Percentiles rank a stretch among this genome's conserved stretches.
Evolutionary conservation across 2,888 invertebrate species (phyloP).

Genomic region (Cheilosia vernalis): DNA sequence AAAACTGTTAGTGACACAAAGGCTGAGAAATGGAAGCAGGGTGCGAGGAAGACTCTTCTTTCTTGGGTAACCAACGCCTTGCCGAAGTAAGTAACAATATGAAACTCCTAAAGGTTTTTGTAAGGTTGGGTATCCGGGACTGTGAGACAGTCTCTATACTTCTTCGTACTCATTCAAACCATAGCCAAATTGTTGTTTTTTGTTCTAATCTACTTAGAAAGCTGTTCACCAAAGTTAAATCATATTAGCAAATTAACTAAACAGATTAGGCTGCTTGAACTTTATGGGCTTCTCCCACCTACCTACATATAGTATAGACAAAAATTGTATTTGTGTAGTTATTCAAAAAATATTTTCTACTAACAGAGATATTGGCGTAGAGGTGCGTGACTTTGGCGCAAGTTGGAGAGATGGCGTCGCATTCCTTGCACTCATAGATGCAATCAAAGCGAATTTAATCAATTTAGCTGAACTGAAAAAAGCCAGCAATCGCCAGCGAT

Average conservation of each 20-base stretch:
- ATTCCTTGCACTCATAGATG: slow-evolving; percentile 97
- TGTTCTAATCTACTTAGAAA: too few relatives aligned
- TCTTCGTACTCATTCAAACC: too few relatives aligned
- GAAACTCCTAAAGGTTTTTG: not conserved
- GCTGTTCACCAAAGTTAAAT: too few relatives aligned
- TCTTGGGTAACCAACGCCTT: slow-evolving; percentile 97
- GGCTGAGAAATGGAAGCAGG: slow-evolving; percentile 91
- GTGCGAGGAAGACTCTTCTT: slow-evolving; percentile 94
- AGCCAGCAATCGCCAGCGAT: slow-evolving; percentile 90
- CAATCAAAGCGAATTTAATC: slow-evolving; percentile 95
- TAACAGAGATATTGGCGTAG: slow-evolving; percentile 91
- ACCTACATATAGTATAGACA: too few relatives aligned
- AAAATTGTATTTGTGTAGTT: not conserved
- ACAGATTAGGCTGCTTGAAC: too few relatives aligned
- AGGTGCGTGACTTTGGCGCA: slow-evolving; percentile 96
- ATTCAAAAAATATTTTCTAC: slow-evolving; percentile 24
- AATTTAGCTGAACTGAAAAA: slow-evolving; percentile 92
- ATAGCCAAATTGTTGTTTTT: too few relatives aligned
- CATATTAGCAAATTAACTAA: too few relatives aligned
- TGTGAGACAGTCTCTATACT: too few relatives aligned
- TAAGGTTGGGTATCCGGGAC: too few relatives aligned
- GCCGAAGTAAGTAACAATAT: slow-evolving; percentile 86
- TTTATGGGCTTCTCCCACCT: too few relatives aligned
- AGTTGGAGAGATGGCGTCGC: slow-evolving; percentile 98
- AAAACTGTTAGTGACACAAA: slow-evolving; percentile 85